Evolutionary conservation across 2,888 invertebrate genomes (phyloP), one percentile per base, ranked within the genome.

Genomic region (Oscheius sp.): DNA sequence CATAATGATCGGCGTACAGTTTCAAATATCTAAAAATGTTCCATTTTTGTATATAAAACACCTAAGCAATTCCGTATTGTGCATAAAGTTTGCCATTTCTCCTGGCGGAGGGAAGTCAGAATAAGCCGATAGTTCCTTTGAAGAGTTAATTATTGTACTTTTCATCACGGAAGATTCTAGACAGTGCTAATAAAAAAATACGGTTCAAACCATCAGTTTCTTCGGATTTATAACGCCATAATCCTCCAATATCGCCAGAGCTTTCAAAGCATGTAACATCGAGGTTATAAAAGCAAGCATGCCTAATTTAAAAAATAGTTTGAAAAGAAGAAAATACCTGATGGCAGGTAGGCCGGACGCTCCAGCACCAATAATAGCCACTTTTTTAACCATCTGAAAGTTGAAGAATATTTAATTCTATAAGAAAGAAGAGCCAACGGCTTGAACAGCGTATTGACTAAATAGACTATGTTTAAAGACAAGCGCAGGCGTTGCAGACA

Each of bases 31-130:
- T 70, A 65, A 77, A 71, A 57, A 6, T n/a, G n/a, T n/a, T n/a
- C n/a, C n/a, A n/a, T n/a, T n/a, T n/a, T n/a, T n/a, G n/a, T n/a
- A 12, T 3, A 6, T 27, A 27, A 23, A 27, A n/a, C n/a, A 75
- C 65, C 71, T 61, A 42, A 70, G 64, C 75, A 80, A 73, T 45
- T 78, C 72, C 27, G 65, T 53, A 63, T 80, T 78, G 48, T 78
- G 80, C 80, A 80, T 80, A 61, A 74, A 80, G 55, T 80, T 80
- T 23, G 80, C 73, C 12, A 71, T 45, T 15, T 73, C 67, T 42
- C 82, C 79, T 2, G 88, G 87, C 0, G 88, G 87, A 0, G 89
- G 89, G 72, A 88, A 89, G 76, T 89, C 87, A 37, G 87, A 87
- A 45, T 83, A 87, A 6, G 87, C 84, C 3, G 82, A 85, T 78